Evolutionary conservation across 2,113 vertebrate genomes (phyloP), one percentile per base, ranked within the genome.

Genomic region (Heloderma charlesbogerti): DNA sequence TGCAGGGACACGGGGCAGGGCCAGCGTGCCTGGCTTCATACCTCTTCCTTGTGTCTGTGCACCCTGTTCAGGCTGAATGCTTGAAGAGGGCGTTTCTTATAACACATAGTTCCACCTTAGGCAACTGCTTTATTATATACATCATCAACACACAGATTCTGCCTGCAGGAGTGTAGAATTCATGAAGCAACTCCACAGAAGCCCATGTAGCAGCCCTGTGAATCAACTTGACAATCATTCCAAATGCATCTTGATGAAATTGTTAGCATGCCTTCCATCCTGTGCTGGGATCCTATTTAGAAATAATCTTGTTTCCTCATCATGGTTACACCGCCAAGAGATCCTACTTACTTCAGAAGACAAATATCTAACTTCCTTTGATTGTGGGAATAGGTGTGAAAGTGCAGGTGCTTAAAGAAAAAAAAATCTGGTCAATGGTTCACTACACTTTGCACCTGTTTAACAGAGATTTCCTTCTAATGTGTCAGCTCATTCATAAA

Each of bases 361-460:
- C 63, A 66, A 66, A 66, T 22, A 66, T 66, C 63, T 66, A 18
- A 18, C 22, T 66, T 25, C 15, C 88, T 81, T 91, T 94, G 95
- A 96, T 96, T 96, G 96, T 91, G 94, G 97, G 97, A 95, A 97
- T 96, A 40, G 71, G 97, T 97, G 98, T 97, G 94, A 96, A 96
- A 91, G 95, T 95, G 96, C 92, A 96, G 92, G 97, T 93, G 80
- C 93, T 88, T 84, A 84, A 95, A 97, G 93, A 2, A 91, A 97
- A 97, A 97, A 18, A 45, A 15, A 45, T 96, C 93, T 88, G 89
- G 94, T 95, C 95, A 96, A 95, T 94, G 94, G 88, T 78, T 97
- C 96, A 96, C 96, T 94, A 95, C 96, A 96, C 97, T 98, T 98
- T 97, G 95, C 98, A 98, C 97, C 97, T 98, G 96, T 97, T 98